These are phyloP conservation scores for Centropus bengalensis DNA, from an alignment of 2,113 vertebrate species.

Conservation along the genomic window DNA sequence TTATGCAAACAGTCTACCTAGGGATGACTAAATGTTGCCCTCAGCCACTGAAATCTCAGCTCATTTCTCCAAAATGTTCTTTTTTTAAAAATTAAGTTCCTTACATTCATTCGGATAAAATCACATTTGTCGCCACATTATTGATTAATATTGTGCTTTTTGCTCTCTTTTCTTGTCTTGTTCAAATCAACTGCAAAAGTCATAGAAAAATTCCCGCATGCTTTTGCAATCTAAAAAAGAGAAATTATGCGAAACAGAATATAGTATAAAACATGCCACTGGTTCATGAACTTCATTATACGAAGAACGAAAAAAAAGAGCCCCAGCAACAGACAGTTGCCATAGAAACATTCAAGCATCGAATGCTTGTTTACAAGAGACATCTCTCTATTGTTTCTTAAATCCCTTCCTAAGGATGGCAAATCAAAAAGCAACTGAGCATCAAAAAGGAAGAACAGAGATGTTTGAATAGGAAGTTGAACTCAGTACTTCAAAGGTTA, in stretches of 20 bases:
- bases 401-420: conserved; percentile 80
- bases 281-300: conserved; percentile 82
- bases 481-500: conserved; percentile 76
- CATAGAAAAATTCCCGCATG: conserved; percentile 79
- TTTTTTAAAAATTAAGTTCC: conserved; percentile 67
- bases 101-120: conserved; percentile 82
- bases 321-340: conserved; percentile 89
- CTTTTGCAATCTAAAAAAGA: conserved; percentile 79
- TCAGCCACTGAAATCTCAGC: conserved; percentile 34
- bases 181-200: conserved; percentile 75
- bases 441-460: conserved; percentile 78
- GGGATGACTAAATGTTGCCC: not conserved
- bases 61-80: conserved; percentile 82
- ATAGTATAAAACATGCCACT: conserved; percentile 82
- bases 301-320: conserved; percentile 79
- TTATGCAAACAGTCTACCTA: not conserved
- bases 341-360: conserved; percentile 89
- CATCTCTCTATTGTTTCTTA: conserved; percentile 83
- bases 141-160: conserved; percentile 81
- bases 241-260: conserved; percentile 78
- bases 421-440: conserved; percentile 82
- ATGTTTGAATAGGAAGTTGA: conserved; percentile 78
- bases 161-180: conserved; percentile 35
- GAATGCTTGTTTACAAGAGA: conserved; percentile 90
- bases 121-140: conserved; percentile 62